Conservation (phyloP, 2,113 vertebrate species). For the Cinclus cinclus region DNA sequence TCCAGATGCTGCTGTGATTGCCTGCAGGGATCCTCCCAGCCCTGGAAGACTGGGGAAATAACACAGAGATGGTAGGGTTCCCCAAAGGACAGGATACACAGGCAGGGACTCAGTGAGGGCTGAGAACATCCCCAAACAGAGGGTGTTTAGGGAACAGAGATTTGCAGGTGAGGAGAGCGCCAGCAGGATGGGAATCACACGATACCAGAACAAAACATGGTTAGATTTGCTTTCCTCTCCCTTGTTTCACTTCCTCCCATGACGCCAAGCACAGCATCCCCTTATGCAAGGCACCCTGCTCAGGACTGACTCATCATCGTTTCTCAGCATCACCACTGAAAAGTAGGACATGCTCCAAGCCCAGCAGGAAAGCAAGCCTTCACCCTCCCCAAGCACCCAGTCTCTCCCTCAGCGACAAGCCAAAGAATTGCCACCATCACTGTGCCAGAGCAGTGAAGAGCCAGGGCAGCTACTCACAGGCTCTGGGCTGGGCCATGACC, state of each 20-base stretch:
- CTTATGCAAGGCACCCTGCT: background rate
- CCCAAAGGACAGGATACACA: rapidly evolving
- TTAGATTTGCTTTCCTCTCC: background rate
- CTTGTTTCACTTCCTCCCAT: constrained; percentile 19
- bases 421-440: background rate
- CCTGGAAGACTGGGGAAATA: rapidly evolving
- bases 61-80: rapidly evolving
- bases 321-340: background rate
- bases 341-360: background rate
- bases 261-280: rapidly evolving
- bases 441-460: background rate
- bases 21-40: background rate
- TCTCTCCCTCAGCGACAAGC: background rate
- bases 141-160: background rate
- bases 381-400: background rate
- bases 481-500: background rate
- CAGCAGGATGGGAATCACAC: background rate
- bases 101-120: background rate
- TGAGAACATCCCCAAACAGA: background rate
- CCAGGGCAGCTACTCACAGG: background rate
- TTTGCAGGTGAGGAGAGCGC: rapidly evolving
- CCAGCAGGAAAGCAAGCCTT: background rate
- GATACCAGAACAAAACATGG: background rate
- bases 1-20: background rate
- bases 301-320: background rate